Base-by-base conservation (phyloP, 2,797 vertebrate genomes). In the Kryptopterus vitreolus region DNA sequence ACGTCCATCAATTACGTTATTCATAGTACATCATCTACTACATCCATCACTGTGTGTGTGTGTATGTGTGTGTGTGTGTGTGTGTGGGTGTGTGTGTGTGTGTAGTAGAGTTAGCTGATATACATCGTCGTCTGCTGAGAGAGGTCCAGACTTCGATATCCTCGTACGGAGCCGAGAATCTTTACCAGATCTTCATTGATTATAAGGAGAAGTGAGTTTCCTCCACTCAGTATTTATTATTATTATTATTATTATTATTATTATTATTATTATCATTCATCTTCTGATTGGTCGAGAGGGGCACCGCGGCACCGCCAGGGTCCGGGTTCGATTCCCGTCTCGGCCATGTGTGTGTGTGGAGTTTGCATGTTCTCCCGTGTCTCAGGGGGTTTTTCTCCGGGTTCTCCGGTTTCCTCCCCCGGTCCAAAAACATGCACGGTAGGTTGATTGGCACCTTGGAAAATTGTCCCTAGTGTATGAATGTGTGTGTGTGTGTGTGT, bases 141-240 rank as follows among this genome's bases (percentile, higher is more conserved):
- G 95, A 97, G 55, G 85, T 97, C 63, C 94, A 89, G 70, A 91
- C 26, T 9, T 95, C 94, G 2, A 90, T 96, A 79, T 55, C 81
- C 0, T 48, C 69, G 0, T 82, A 85, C 0, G 90, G 88, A 20
- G 93, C 91, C 0, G 90, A 88, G 12, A 94, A 88, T 52, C 93
- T 97, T 48, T 86, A 94, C 89, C 95, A 95, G 85, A 93, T 97
- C 85, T 98, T 98, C 89, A 88, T 97, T 73, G 91, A 88, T 76
- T 96, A 96, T 88, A 98, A 98, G 82, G 94, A 96, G 87, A 96
- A 94, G 96, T 97, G 84, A 31, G 22, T 9, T 1, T n/a, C n/a
- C n/a, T n/a, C n/a, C 62, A 22, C 20, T 35, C 62, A 63, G 10
- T 3, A 63, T 63, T 66, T 33, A 63, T 35, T 20, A 63, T 63